These are phyloP conservation scores for Drosophila rubida DNA, from an alignment of 2,888 invertebrate genomes.

Conservation along the genomic window DNA sequence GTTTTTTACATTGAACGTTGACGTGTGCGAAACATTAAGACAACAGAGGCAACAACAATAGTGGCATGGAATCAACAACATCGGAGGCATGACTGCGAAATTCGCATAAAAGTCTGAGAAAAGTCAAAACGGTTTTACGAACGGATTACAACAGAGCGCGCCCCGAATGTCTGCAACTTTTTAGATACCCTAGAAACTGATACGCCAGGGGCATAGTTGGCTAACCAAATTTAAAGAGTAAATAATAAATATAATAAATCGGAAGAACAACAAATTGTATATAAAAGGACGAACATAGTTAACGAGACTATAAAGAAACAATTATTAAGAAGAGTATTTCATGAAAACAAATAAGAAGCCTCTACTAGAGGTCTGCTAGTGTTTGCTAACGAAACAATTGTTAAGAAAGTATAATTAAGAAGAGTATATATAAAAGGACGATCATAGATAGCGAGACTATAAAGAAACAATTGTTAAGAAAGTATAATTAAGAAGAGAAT, in stretches of 20 bases:
- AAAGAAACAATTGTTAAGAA: no score
- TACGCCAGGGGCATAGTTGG: not conserved
- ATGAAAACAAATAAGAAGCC: no score
- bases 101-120: slow-evolving; percentile 74
- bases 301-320: not conserved
- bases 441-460: not conserved
- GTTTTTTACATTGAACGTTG: slow-evolving; percentile 42
- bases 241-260: no score
- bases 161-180: slow-evolving; percentile 23
- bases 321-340: no score
- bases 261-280: not conserved
- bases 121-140: slow-evolving; percentile 66
- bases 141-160: slow-evolving; percentile 62
- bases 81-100: slow-evolving; percentile 57
- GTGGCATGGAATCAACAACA: not conserved
- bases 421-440: no score
- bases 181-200: slow-evolving; percentile 19
- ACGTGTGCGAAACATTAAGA: slow-evolving; percentile 71
- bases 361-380: no score
- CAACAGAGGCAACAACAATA: slow-evolving; percentile 46
- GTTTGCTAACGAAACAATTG: no score
- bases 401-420: no score
- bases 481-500: no score
- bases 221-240: not conserved
- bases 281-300: no score